Evolutionary conservation across 2,113 vertebrate species (phyloP).

Genomic region (Chinchilla lanigera): DNA sequence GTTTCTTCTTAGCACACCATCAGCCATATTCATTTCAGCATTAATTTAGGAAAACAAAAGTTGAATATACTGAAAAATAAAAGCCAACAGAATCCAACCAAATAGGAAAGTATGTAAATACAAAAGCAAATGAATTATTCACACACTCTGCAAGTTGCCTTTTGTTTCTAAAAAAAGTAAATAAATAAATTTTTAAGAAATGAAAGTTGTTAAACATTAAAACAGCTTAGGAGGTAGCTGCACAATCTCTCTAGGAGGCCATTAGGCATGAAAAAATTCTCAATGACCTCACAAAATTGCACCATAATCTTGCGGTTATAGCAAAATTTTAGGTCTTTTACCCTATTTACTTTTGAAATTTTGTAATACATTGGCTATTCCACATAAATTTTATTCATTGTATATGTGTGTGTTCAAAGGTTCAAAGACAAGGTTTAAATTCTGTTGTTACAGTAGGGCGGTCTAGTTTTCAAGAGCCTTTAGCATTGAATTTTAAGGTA

Average conservation of each 20-base stretch:
- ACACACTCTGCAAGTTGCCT: conserved; percentile 70
- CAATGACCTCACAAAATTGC: background rate
- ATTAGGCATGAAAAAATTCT: background rate
- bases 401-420: background rate
- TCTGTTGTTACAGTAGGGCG: background rate
- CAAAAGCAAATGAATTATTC: conserved; percentile 71
- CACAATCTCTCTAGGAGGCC: background rate
- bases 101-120: conserved; percentile 60
- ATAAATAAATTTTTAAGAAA: conserved; percentile 44
- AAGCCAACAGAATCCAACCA: conserved; percentile 51
- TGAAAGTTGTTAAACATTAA: conserved; percentile 57
- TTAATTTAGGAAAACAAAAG: conserved; percentile 65
- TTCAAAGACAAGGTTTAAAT: background rate
- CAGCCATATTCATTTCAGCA: conserved; percentile 28
- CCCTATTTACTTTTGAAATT: conserved; percentile 15
- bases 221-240: background rate
- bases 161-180: background rate
- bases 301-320: background rate
- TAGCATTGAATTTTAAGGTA: background rate
- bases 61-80: conserved; percentile 65
- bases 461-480: background rate
- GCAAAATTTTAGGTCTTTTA: background rate
- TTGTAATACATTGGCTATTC: background rate
- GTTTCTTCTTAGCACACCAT: background rate
- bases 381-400: background rate